Evolutionary conservation across 2,888 invertebrate genomes (phyloP).

Genomic region (Saturnia pavonia): DNA sequence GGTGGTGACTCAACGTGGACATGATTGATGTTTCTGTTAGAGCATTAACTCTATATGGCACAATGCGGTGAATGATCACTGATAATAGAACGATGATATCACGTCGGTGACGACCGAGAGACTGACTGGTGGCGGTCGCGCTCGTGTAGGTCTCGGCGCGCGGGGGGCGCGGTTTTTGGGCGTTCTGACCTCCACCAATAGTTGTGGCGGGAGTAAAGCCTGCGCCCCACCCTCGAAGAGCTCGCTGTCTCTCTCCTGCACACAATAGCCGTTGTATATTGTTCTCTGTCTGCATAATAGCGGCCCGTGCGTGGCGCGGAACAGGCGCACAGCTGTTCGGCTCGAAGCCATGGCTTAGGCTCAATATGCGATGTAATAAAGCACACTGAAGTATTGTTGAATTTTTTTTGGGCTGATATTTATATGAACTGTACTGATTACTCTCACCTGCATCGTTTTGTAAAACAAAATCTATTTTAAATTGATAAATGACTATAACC

Average conservation of each 20-base stretch:
- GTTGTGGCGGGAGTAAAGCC: conserved; percentile 53
- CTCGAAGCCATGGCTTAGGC: conserved; percentile 54
- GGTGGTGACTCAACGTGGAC: conserved; percentile 79
- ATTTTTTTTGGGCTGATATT: conserved; percentile 21
- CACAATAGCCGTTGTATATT: conserved; percentile 38
- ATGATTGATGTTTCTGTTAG: conserved; percentile 54
- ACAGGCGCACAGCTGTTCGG: conserved; percentile 46
- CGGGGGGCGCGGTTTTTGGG: conserved; percentile 68
- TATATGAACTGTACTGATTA: background rate
- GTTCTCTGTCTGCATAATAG: conserved; percentile 58
- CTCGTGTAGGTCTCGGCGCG: conserved; percentile 56
- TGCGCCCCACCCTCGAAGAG: conserved; percentile 63
- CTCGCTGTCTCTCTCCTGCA: conserved; percentile 46
- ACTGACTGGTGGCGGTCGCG: conserved; percentile 63
- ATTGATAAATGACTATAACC: background rate
- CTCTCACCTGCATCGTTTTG: background rate
- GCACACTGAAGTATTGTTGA: conserved; percentile 44
- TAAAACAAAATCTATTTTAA: background rate
- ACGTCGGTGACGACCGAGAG: conserved; percentile 74
- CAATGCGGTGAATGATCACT: conserved; percentile 68
- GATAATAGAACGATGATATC: conserved; percentile 64
- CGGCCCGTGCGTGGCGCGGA: conserved; percentile 27
- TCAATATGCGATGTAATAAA: conserved; percentile 61
- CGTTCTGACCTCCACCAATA: conserved; percentile 62
- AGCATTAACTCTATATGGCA: conserved; percentile 73